These are phyloP conservation scores for Eupeodes latifasciatus DNA, from an alignment of 2,888 invertebrate species.

Conservation along the genomic window DNA sequence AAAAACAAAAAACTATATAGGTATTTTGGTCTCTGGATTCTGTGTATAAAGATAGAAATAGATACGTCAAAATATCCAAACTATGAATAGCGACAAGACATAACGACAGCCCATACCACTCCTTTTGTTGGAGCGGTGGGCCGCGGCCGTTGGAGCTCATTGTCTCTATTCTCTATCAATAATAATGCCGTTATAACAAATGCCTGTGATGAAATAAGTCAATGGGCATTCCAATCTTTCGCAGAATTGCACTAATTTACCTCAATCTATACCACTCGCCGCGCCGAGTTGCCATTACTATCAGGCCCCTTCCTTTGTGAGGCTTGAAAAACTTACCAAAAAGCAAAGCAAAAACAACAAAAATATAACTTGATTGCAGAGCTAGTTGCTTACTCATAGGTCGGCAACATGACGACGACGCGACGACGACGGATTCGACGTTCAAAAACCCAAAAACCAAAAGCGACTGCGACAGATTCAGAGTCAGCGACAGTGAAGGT, in stretches of 20 bases:
- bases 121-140: slow-evolving; percentile 19
- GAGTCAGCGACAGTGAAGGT: slow-evolving; percentile 52
- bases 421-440: neutral
- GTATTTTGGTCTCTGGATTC: slow-evolving; percentile 10
- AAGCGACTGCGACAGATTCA: neutral
- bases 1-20: neutral
- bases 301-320: slow-evolving; percentile 51
- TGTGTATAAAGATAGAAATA: too few species aligned
- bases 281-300: slow-evolving; percentile 25
- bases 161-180: neutral
- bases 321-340: neutral
- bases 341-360: neutral
- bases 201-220: slow-evolving; percentile 71
- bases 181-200: slow-evolving; percentile 59
- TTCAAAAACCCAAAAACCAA: slow-evolving; percentile 2
- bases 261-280: slow-evolving; percentile 21
- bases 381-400: slow-evolving; percentile 68
- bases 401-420: slow-evolving; percentile 24
- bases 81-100: slow-evolving; percentile 18
- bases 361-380: slow-evolving; percentile 43
- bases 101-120: slow-evolving; percentile 49
- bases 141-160: too few species aligned
- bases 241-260: slow-evolving; percentile 72
- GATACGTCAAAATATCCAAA: slow-evolving; percentile 19
- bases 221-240: slow-evolving; percentile 70